Evolutionary conservation across 2,113 vertebrate species (phyloP).

Genomic region (Cephalophus harveyi): DNA sequence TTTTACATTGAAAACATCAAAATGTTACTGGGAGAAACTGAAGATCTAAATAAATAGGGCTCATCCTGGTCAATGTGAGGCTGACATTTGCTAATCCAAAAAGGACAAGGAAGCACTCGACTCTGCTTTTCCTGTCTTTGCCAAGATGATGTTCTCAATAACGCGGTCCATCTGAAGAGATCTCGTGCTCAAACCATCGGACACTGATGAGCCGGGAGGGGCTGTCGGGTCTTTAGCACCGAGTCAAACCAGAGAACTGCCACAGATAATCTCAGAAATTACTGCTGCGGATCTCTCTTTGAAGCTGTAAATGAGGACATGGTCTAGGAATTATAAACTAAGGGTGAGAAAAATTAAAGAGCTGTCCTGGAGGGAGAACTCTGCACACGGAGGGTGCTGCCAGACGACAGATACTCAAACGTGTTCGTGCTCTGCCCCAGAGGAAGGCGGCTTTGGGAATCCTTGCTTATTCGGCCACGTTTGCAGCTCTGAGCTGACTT

Average conservation of each 20-base stretch:
- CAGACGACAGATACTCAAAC: neutral
- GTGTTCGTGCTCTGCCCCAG: neutral
- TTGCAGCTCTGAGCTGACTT: neutral
- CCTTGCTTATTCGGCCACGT: neutral
- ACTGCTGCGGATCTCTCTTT: neutral
- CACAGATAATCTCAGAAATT: neutral
- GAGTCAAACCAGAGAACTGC: neutral
- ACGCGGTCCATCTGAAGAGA: neutral
- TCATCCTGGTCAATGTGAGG: neutral
- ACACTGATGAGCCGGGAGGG: neutral
- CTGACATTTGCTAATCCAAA: neutral
- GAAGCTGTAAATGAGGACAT: neutral
- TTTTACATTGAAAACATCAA: neutral
- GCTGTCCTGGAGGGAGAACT: neutral
- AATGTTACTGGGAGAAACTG: neutral
- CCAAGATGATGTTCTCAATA: neutral
- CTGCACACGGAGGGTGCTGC: neutral
- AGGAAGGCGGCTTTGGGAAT: neutral
- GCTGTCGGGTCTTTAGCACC: neutral
- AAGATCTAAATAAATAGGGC: neutral
- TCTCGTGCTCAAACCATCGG: neutral
- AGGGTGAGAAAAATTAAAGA: neutral
- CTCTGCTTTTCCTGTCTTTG: neutral
- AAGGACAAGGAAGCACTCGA: neutral
- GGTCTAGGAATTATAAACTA: neutral